A percentile compares a stretch with the other conserved stretches of the same genome.
phyloP scores from a whole-genome alignment of 2,113 vertebrate genomes.

The Phaethornis superciliosus region DNA sequence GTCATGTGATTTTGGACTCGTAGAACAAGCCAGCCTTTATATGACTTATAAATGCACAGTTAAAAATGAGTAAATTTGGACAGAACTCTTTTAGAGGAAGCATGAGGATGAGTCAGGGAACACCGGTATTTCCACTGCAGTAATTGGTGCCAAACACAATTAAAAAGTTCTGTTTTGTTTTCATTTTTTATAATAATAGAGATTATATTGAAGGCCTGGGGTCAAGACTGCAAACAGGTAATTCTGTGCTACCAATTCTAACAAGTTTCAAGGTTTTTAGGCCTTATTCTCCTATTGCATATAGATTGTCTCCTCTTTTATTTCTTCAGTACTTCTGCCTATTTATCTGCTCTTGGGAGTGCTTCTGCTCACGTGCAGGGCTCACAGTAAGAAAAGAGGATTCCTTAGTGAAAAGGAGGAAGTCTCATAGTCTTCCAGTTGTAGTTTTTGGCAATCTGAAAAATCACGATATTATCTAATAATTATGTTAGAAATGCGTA shows the following conservation, averaged over 20 bases:
- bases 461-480: constrained; percentile 51
- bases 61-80: neutral
- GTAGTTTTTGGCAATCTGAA: constrained; percentile 62
- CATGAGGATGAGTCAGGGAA: neutral
- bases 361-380: neutral
- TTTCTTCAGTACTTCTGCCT: constrained; percentile 68
- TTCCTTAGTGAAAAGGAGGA: constrained; percentile 38
- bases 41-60: neutral
- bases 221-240: constrained; percentile 83
- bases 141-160: neutral
- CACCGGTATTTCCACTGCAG: neutral
- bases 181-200: constrained; percentile 11
- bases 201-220: constrained; percentile 61
- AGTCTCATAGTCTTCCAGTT: constrained; percentile 46
- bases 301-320: constrained; percentile 42
- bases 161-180: neutral
- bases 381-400: constrained; percentile 43
- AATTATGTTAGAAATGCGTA: neutral
- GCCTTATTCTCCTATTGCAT: neutral
- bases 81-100: neutral
- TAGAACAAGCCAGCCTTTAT: neutral
- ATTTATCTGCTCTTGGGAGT: constrained; percentile 39
- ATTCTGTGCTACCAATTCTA: neutral
- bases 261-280: accelerated
- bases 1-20: neutral